These are phyloP conservation scores for Psittacula cyanocephala DNA, from an alignment of 2,113 vertebrate genomes.

Conservation along the genomic window DNA sequence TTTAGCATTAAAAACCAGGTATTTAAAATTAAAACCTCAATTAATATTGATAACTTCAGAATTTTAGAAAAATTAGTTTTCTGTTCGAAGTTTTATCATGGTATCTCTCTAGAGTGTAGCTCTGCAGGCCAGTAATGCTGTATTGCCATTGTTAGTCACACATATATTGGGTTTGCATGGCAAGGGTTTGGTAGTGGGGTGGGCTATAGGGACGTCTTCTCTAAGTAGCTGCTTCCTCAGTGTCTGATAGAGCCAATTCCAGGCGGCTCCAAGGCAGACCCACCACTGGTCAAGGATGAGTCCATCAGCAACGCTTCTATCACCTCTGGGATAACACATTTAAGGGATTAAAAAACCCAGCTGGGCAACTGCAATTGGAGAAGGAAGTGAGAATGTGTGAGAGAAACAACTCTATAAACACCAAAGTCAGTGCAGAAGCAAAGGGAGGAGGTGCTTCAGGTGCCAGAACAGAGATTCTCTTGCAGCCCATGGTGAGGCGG, in stretches of 20 bases:
- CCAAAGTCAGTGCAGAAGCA: background rate
- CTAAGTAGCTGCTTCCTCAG: background rate
- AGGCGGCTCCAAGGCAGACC: background rate
- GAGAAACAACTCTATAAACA: background rate
- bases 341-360: background rate
- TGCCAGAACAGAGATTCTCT: background rate
- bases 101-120: background rate
- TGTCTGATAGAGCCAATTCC: background rate
- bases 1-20: background rate
- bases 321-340: accelerated
- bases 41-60: background rate
- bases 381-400: background rate
- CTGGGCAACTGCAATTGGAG: background rate
- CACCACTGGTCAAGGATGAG: accelerated
- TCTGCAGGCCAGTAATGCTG: background rate
- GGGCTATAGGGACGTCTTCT: background rate
- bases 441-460: background rate
- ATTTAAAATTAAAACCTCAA: background rate
- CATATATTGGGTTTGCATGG: background rate
- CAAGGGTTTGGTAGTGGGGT: background rate
- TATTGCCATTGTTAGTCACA: background rate
- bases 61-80: background rate
- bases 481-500: background rate
- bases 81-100: background rate
- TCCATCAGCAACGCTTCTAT: accelerated